phyloP scores from a whole-genome alignment of 2,797 vertebrate genomes.

The Pterois miles region DNA sequence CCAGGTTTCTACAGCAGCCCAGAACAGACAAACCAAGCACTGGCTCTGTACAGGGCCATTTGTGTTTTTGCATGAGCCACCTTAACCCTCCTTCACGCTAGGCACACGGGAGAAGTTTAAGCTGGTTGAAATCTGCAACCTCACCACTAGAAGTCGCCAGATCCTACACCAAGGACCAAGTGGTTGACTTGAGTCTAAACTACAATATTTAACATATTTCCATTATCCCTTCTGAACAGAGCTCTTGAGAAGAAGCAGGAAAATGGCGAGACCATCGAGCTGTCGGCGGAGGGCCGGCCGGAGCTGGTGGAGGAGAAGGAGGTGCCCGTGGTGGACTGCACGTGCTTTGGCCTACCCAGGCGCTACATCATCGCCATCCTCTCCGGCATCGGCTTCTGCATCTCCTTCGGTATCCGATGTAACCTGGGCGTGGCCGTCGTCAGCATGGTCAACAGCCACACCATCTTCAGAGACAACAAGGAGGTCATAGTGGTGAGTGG shows the following conservation, averaged over 20 bases:
- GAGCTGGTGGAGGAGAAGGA: conserved; percentile 85
- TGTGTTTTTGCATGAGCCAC: no score
- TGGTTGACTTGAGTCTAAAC: background rate
- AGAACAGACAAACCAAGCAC: no score
- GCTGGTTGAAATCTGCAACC: no score
- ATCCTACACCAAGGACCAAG: background rate
- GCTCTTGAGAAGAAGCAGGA: conserved; percentile 90
- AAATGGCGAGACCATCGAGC: conserved; percentile 89
- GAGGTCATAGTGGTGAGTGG: conserved; percentile 87
- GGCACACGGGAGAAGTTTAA: no score
- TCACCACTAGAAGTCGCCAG: no score
- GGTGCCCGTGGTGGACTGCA: conserved; percentile 90
- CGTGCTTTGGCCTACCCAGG: conserved; percentile 91
- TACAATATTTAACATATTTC: background rate
- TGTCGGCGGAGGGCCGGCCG: conserved; percentile 90
- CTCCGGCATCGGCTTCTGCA: conserved; percentile 94
- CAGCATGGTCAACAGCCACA: conserved; percentile 97
- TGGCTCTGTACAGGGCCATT: no score
- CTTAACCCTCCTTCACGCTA: no score
- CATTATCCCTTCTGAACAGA: conserved; percentile 64
- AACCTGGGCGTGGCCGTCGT: conserved; percentile 96
- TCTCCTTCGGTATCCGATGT: conserved; percentile 96
- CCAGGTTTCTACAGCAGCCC: background rate
- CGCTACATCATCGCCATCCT: conserved; percentile 96
- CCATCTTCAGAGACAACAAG: conserved; percentile 86